Evolutionary conservation across 1,140 invertebrate genomes (phyloP).

Genomic region (Drosophila chauvacae): DNA sequence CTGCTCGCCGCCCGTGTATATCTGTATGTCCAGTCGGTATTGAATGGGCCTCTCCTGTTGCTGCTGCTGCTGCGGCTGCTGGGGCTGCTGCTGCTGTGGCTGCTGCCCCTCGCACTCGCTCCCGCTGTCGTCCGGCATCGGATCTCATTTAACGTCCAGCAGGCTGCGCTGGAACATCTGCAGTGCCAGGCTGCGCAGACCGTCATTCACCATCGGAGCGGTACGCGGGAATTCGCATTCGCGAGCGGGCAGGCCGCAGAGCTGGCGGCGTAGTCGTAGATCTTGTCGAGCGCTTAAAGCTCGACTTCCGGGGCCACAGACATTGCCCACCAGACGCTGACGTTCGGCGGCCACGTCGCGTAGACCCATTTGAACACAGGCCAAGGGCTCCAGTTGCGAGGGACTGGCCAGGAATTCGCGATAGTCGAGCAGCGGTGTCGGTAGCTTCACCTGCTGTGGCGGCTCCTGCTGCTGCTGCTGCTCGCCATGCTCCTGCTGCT

Average conservation of each 20-base stretch:
- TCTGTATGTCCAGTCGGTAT: slow-evolving; percentile 59
- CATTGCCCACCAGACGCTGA: slow-evolving; percentile 85
- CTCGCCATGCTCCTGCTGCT: slow-evolving; percentile 19
- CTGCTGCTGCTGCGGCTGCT: neutral
- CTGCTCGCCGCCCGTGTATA: slow-evolving; percentile 27
- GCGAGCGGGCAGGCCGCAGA: slow-evolving; percentile 87
- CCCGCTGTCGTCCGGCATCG: slow-evolving; percentile 28
- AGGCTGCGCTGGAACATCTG: slow-evolving; percentile 72
- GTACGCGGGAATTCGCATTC: slow-evolving; percentile 83
- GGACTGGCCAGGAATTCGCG: slow-evolving; percentile 46
- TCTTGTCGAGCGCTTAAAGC: slow-evolving; percentile 89
- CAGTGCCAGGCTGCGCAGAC: slow-evolving; percentile 66
- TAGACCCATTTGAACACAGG: slow-evolving; percentile 87
- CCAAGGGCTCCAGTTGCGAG: slow-evolving; percentile 85
- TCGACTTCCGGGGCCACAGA: slow-evolving; percentile 85
- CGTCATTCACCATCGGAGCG: slow-evolving; percentile 62
- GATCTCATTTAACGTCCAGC: slow-evolving; percentile 70
- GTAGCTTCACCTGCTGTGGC: slow-evolving; percentile 5
- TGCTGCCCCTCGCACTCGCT: slow-evolving; percentile 13
- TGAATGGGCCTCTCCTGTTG: slow-evolving; percentile 14
- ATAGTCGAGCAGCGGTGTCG: slow-evolving; percentile 53
- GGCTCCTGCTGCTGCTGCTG: slow-evolving; percentile 1
- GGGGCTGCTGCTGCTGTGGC: neutral
- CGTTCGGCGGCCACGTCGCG: slow-evolving; percentile 83
- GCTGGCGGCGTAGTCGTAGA: slow-evolving; percentile 87